A percentile compares a stretch with the other conserved stretches of the same genome.
These are phyloP conservation scores for Spilarctia lutea DNA, from an alignment of 2,888 invertebrate species.

Conservation along the genomic window DNA sequence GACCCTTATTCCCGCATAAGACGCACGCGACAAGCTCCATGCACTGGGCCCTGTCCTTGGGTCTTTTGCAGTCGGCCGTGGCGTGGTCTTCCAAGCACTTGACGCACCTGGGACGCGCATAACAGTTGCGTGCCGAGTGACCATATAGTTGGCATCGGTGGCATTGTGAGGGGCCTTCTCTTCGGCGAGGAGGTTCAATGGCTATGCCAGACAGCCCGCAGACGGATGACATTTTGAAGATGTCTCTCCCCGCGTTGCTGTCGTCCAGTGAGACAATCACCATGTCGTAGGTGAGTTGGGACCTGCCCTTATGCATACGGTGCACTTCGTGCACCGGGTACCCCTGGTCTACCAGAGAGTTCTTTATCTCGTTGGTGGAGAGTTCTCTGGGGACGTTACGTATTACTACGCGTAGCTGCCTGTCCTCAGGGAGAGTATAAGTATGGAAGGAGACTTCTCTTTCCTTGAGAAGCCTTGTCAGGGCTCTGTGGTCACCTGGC, in stretches of 20 bases:
- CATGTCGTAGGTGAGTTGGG: background rate
- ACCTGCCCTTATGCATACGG: background rate
- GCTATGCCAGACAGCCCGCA: background rate
- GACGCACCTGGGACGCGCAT: constrained; percentile 11
- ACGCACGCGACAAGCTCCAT: background rate
- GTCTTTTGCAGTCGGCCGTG: background rate
- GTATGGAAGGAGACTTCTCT: background rate
- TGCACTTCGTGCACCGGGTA: background rate
- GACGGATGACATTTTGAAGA: background rate
- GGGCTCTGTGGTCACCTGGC: too few relatives aligned
- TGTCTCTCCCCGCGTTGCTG: background rate
- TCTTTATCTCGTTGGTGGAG: background rate
- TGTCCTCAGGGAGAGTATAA: background rate
- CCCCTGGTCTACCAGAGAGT: accelerated
- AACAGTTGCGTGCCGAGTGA: constrained; percentile 5
- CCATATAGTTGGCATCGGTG: background rate
- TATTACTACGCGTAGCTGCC: background rate
- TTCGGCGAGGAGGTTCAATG: background rate
- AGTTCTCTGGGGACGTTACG: background rate
- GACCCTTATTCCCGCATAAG: background rate
- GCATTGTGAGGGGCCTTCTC: background rate
- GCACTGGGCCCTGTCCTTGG: background rate
- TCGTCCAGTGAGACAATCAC: background rate
- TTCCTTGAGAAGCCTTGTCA: too few relatives aligned
- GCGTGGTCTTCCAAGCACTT: constrained; percentile 8